Evolutionary conservation across 2,113 vertebrate species (phyloP).

Genomic region (Ophiodon elongatus): DNA sequence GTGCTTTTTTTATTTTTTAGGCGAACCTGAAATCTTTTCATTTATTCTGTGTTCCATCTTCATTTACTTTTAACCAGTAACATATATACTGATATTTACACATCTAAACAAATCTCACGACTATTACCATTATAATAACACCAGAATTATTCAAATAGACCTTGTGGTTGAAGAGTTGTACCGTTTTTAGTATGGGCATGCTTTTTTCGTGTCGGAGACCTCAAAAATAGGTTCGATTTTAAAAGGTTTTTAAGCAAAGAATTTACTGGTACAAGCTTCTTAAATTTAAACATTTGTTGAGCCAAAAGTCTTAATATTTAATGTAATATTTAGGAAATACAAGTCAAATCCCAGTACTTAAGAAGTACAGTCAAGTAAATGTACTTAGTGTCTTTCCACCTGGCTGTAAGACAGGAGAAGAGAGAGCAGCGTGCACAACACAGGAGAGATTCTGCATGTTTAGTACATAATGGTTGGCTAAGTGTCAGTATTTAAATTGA

Average conservation of each 20-base stretch:
- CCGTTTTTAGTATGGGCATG: too few species aligned
- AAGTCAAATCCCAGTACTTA: not conserved
- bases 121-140: too few species aligned
- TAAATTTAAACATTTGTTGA: not conserved
- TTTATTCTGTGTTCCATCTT: too few species aligned
- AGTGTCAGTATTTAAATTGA: conserved; percentile 32
- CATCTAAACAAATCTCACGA: too few species aligned
- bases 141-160: too few species aligned
- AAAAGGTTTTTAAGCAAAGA: not conserved
- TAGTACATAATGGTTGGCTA: not conserved
- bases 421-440: not conserved
- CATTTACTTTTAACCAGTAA: too few species aligned
- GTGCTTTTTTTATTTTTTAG: too few species aligned
- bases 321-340: not conserved
- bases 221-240: too few species aligned
- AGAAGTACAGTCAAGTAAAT: not conserved
- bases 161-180: too few species aligned
- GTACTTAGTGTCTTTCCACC: not conserved
- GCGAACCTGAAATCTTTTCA: too few species aligned
- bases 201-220: too few species aligned
- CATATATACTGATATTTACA: too few species aligned
- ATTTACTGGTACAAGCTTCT: not conserved
- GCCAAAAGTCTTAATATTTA: not conserved
- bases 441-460: not conserved
- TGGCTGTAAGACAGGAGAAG: not conserved